Evolutionary conservation across 2,113 vertebrate species (phyloP).

Genomic region (Diadophis punctatus): DNA sequence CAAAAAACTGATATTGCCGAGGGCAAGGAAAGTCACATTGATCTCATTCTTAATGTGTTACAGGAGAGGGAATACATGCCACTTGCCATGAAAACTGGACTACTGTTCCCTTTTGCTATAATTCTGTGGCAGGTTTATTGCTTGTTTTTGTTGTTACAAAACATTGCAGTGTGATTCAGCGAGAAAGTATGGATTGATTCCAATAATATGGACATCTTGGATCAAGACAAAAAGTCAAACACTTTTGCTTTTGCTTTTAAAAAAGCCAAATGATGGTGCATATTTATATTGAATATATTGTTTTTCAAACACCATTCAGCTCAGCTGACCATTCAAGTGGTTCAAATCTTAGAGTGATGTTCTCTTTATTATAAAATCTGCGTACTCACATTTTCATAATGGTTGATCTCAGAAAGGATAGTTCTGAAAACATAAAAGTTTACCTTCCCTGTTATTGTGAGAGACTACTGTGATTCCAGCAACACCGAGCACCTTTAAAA

Average conservation of each 20-base stretch:
- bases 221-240: not conserved
- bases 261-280: not conserved
- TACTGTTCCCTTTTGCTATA: not conserved
- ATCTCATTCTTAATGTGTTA: not conserved
- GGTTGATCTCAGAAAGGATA: not conserved
- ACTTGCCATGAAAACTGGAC: not conserved
- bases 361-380: not conserved
- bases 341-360: not conserved
- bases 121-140: not conserved
- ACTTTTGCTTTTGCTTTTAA: not conserved
- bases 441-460: not conserved
- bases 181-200: not conserved
- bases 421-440: not conserved
- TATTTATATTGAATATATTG: not conserved
- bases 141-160: not conserved
- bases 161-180: not conserved
- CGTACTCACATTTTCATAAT: not conserved
- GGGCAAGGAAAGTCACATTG: not conserved
- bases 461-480: not conserved
- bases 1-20: not conserved
- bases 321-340: not conserved
- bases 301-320: not conserved
- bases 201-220: not conserved
- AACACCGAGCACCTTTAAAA: not conserved
- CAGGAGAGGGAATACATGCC: not conserved